Evolutionary conservation across 2,113 vertebrate genomes (phyloP).

Genomic region (Trinectes maculatus): DNA sequence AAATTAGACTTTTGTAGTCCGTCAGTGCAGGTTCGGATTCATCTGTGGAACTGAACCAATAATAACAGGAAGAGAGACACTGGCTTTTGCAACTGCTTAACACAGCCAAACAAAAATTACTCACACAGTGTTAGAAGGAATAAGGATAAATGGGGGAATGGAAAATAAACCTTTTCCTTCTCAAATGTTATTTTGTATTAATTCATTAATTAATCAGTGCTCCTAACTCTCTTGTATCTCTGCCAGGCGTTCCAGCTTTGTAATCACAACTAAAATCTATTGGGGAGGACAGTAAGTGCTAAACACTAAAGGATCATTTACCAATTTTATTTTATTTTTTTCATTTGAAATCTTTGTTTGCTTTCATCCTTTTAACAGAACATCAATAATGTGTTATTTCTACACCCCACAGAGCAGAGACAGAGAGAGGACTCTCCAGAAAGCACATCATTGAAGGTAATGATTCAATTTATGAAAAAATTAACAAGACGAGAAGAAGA

Average conservation of each 20-base stretch:
- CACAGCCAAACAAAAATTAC: background rate
- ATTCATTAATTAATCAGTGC: too few species aligned
- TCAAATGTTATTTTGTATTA: background rate
- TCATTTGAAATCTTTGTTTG: background rate
- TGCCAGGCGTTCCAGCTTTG: slow-evolving; percentile 86
- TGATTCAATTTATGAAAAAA: background rate
- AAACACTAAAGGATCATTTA: background rate
- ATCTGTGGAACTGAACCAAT: too few species aligned
- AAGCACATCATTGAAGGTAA: slow-evolving; percentile 95
- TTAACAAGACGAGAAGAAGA: too few species aligned
- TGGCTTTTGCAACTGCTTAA: too few species aligned
- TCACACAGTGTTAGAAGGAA: background rate
- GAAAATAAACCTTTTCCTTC: background rate
- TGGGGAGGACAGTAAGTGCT: slow-evolving; percentile 94
- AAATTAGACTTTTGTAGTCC: background rate
- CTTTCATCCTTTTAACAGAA: slow-evolving; percentile 7
- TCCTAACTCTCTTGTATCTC: slow-evolving; percentile 20
- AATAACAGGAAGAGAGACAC: background rate
- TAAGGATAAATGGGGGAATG: background rate
- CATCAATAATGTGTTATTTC: slow-evolving; percentile 32
- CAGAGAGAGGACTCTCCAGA: slow-evolving; percentile 90
- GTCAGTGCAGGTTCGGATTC: too few species aligned
- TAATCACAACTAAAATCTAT: slow-evolving; percentile 93
- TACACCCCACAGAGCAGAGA: slow-evolving; percentile 86
- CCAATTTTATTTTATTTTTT: background rate